Evolutionary conservation across 2,888 invertebrate species (phyloP), one percentile per base, ranked within the genome.

Genomic region (Resseliella maxima): DNA sequence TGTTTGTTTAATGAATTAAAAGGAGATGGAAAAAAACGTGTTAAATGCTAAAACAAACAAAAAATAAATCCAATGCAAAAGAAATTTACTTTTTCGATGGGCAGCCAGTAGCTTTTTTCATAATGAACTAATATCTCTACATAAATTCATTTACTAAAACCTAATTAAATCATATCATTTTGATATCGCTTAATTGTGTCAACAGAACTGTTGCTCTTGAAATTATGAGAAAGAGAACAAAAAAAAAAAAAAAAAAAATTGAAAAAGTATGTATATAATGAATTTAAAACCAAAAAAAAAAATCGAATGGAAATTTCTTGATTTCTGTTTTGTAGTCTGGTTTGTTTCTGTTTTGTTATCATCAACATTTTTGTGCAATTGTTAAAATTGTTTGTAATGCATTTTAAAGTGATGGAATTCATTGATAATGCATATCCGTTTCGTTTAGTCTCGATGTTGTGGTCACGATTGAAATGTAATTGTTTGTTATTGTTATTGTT

Each of bases 111-210:
- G 72, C 31, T 72, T 27, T 59, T 41, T 41, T 59, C 6, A 72
- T 35, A 5, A 15, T 72, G 59, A 59, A 59, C 72, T 31, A 31
- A 72, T 72, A 72, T 72, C 31, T 72, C 31, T 72, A 72, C 31
- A 72, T 72, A 72, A 72, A 72, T 72, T 72, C 72, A 31, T 72
- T 72, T 72, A 72, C 72, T 72, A 72, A 72, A 10, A 72, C 18
- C 72, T 72, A 72, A 72, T 72, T 72, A 27, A 59, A 59, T 59
- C 59, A 59, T 59, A 59, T 59, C 27, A 27, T 59, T 59, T 59
- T 6, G 59, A 59, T 27, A 59, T 59, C 31, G 31, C 72, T 72
- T 72, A 72, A n/a, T 72, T 72, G 72, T 72, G 72, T 72, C 72
- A 31, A 72, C 59, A 24, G 27, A 27, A 72, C 72, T n/a, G 72